Base-by-base conservation (phyloP, 1,140 invertebrate genomes). In the Zaprionus taronus region DNA sequence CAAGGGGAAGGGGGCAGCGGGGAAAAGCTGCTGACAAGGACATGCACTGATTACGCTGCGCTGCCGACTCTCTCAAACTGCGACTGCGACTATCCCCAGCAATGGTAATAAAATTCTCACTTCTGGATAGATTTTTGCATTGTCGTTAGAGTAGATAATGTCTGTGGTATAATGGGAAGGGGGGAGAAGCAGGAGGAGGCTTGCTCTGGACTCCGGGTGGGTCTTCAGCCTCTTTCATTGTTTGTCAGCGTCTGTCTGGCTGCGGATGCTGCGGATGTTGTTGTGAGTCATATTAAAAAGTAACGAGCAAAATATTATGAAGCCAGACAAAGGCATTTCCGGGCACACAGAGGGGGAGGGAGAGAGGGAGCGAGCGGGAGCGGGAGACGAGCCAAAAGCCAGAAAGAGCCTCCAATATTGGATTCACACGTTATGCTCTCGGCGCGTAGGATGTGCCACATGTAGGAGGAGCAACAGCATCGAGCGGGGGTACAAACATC, bases 221-320 rank as follows among this genome's bases (percentile, higher is more conserved):
- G 26, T 1, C 5, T 56, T 53, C 38, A 68, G 62, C 26, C 56
- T 58, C 56, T 69, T 64, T 73, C 55, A 78, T 83, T 75, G 82
- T 75, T 70, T 64, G 72, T 70, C 58, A 72, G 73, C 58, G 72
- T 62, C 72, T 76, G 77, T 76, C 67, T 76, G 77, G 72, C 77
- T 60, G 51, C 72, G 47, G 66, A 63, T 76, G 67, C 68, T 63
- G 76, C 80, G 83, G 83, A 87, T 87, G 83, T 87, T 87, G 83
- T 72, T 87, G 55, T 87, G 84, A 87, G 83, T 87, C 83, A 89
- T 89, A 89, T 89, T 89, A 89, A 89, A 89, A 89, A 89, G 84
- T 89, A 89, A 89, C 84, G 84, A 89, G 84, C 69, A 89, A 89
- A 89, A 89, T 89, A 89, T 89, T 89, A 89, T 89, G 84, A 84